Base-by-base conservation (phyloP, 2,797 vertebrate species). In the Babyrousa celebensis region DNA sequence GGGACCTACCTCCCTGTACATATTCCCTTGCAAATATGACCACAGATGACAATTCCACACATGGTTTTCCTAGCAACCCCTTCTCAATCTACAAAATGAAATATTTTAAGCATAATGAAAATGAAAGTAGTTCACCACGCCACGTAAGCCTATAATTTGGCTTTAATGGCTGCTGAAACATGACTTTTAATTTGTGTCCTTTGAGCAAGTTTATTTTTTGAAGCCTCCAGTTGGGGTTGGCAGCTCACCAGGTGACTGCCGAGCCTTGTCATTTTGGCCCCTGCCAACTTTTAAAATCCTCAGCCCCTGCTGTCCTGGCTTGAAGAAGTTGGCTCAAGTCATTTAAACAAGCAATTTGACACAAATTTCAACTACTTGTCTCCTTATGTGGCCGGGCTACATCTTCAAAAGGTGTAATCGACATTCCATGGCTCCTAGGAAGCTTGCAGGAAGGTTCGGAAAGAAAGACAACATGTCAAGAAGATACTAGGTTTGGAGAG, bases 301-400 rank as follows among this genome's bases (percentile, higher is more conserved):
- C 68, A 79, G 79, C 89, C 17, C 72, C 75, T 70, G 97, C 93
- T 96, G 97, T 80, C 89, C 74, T 94, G 95, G 85, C 94, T 97
- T 97, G 90, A 97, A 97, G 97, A 89, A 97, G 70, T 93, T 91
- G 88, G 89, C 87, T 97, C 90, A 96, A 90, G 80, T 94, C 97
- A 96, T 97, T 97, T 97, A 97, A 97, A 97, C 98, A 97, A 96
- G 97, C 97, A 96, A 97, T 97, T 97, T 95, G 98, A 97, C 96
- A 97, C 95, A 94, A 82, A 97, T 97, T 97, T 97, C 95, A 89
- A 97, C 93, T 93, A 91, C 97, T 93, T 93, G 96, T 95, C 97
- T 97, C 97, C 18, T 84, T 43, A 54, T 92, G 77, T 97, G 97
- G 80, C 65, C 75, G 2, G 95, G 89, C 80, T 95, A 92, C 91